Percentiles rank a stretch among this genome's conserved stretches.
phyloP scores from a whole-genome alignment of 2,113 vertebrate species.

The Aleadryas rufinucha region DNA sequence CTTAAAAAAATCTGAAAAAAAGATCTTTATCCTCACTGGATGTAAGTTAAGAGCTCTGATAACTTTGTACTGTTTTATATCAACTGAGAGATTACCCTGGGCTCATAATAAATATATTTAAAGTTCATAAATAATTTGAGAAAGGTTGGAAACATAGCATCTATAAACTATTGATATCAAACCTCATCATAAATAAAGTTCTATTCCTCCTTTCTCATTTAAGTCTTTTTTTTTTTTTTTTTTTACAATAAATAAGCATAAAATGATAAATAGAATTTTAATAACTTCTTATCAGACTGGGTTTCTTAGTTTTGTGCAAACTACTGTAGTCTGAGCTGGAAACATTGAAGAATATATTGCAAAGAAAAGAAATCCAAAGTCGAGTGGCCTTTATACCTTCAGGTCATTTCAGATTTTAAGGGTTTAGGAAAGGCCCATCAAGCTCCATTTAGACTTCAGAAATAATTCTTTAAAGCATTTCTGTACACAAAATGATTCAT shows the following conservation, averaged over 20 bases:
- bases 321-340: background rate
- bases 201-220: background rate
- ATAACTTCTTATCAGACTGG: background rate
- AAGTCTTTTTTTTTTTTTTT: background rate
- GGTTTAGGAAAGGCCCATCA: background rate
- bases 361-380: background rate
- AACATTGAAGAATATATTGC: background rate
- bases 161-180: background rate
- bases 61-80: background rate
- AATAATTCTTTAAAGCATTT: constrained; percentile 8
- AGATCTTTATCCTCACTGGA: background rate
- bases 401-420: background rate
- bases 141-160: background rate
- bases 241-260: background rate
- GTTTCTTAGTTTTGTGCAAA: background rate
- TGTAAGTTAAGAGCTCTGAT: background rate
- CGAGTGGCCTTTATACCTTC: background rate
- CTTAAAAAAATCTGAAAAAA: background rate
- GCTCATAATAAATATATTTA: background rate
- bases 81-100: background rate
- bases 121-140: background rate
- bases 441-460: background rate
- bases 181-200: background rate
- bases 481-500: constrained; percentile 6
- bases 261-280: background rate